A percentile compares a stretch with the other conserved stretches of the same genome.
Conservation (phyloP, 1,140 invertebrate species). For the Aphidius gifuensis region DNA sequence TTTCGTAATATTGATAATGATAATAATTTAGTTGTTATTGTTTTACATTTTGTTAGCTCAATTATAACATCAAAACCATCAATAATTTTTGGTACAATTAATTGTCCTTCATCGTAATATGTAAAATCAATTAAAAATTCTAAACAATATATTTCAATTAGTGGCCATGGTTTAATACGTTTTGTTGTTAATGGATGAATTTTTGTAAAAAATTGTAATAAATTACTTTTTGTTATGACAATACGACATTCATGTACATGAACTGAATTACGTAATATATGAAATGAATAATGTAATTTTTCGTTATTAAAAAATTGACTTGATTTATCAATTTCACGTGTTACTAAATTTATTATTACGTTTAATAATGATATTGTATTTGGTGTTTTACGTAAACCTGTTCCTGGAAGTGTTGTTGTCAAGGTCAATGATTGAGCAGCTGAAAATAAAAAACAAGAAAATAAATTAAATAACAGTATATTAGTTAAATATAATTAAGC, state of each 20-base stretch:
- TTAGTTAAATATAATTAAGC: no score
- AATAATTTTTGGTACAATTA: slow-evolving; percentile 42
- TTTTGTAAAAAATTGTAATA: slow-evolving; percentile 44
- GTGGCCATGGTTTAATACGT: slow-evolving; percentile 41
- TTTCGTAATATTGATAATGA: slow-evolving; percentile 46
- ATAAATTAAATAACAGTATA: slow-evolving; percentile 8
- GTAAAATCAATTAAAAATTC: slow-evolving; percentile 52
- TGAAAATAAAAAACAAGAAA: slow-evolving; percentile 33
- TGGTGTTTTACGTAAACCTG: slow-evolving; percentile 55
- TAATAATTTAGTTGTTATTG: slow-evolving; percentile 37
- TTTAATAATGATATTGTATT: slow-evolving; percentile 55
- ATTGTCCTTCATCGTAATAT: slow-evolving; percentile 50
- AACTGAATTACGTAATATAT: slow-evolving; percentile 54
- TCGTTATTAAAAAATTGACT: slow-evolving; percentile 47
- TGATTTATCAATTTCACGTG: slow-evolving; percentile 54
- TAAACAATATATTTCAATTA: slow-evolving; percentile 45
- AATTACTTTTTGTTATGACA: slow-evolving; percentile 54
- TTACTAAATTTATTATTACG: slow-evolving; percentile 48
- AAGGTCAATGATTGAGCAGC: slow-evolving; percentile 55
- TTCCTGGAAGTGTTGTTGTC: slow-evolving; percentile 55
- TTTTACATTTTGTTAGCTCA: slow-evolving; percentile 37
- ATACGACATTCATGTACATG: slow-evolving; percentile 55
- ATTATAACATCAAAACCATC: slow-evolving; percentile 46
- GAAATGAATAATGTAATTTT: slow-evolving; percentile 51
- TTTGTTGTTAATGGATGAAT: slow-evolving; percentile 45